These are phyloP conservation scores for Pyrgilauda ruficollis DNA, from an alignment of 2,113 vertebrate species.

Conservation along the genomic window DNA sequence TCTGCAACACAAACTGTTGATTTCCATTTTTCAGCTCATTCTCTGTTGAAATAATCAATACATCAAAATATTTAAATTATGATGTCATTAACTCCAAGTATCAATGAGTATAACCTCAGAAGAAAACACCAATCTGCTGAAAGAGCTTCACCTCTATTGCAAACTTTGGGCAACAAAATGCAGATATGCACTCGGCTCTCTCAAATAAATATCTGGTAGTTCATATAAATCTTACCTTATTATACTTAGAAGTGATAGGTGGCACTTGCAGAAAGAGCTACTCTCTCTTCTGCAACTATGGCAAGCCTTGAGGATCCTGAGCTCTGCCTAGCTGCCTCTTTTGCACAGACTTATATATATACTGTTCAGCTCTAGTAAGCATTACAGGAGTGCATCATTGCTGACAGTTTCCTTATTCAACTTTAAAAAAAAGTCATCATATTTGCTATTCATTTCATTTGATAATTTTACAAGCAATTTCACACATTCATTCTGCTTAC, in stretches of 20 bases:
- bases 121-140: not conserved
- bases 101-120: not conserved
- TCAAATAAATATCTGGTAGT: not conserved
- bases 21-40: not conserved
- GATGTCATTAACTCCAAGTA: not conserved
- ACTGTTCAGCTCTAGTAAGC: conserved; percentile 73
- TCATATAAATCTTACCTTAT: conserved; percentile 70
- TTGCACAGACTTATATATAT: conserved; percentile 70
- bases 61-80: conserved; percentile 4
- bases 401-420: conserved; percentile 69
- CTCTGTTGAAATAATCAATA: not conserved
- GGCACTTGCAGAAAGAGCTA: conserved; percentile 30
- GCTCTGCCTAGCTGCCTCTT: conserved; percentile 64
- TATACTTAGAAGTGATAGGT: not conserved
- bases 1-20: not conserved
- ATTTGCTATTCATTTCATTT: conserved; percentile 69
- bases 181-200: not conserved
- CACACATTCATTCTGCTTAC: conserved; percentile 69
- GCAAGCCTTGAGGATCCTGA: conserved; percentile 58
- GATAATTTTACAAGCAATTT: conserved; percentile 73
- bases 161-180: not conserved
- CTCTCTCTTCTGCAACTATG: conserved; percentile 40
- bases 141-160: not conserved
- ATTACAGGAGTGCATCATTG: conserved; percentile 67
- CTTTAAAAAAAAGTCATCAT: conserved; percentile 27